Conservation (phyloP, 2,113 vertebrate species). For the Lynx canadensis region DNA sequence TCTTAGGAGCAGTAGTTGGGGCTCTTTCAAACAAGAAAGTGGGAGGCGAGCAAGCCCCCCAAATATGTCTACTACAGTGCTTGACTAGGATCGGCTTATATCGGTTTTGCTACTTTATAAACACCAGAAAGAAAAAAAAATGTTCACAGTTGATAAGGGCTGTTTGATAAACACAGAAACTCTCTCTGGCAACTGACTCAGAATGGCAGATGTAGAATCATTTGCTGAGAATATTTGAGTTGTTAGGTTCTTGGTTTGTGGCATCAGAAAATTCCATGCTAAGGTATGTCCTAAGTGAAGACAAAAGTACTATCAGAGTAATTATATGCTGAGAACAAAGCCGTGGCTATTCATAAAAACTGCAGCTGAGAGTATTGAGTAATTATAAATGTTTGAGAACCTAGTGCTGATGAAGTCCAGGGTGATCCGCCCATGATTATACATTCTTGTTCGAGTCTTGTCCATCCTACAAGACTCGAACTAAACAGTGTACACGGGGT, state of each 20-base stretch:
- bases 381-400: constrained; percentile 42
- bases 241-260: not conserved
- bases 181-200: constrained; percentile 2
- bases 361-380: not conserved
- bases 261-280: constrained; percentile 8
- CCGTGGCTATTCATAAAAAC: not conserved
- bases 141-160: not conserved
- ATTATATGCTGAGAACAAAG: constrained; percentile 6
- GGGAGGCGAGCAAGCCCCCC: not conserved
- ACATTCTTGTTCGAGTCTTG: not conserved
- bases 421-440: not conserved
- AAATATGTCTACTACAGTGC: not conserved
- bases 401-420: not conserved
- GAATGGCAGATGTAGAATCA: not conserved
- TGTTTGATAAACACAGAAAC: not conserved
- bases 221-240: not conserved
- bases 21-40: not conserved
- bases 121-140: not conserved
- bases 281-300: not conserved
- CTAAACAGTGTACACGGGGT: not conserved
- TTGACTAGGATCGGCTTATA: not conserved
- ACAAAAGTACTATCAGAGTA: constrained; percentile 25
- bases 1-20: not conserved
- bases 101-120: constrained; percentile 32
- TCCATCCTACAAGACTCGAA: not conserved